These are phyloP conservation scores for Thalassophryne amazonica DNA, from an alignment of 2,797 vertebrate species.

Conservation along the genomic window DNA sequence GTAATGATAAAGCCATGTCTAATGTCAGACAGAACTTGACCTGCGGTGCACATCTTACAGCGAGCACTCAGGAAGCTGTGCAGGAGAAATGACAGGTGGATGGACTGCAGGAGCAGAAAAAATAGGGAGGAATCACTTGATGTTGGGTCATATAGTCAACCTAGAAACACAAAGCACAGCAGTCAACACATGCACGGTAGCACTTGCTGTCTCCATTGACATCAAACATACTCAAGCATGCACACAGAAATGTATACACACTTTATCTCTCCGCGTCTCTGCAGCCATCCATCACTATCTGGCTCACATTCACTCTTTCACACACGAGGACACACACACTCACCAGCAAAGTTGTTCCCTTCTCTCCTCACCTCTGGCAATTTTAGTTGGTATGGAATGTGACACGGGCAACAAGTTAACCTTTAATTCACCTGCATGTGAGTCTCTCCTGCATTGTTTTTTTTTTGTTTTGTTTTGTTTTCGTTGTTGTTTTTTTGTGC, in stretches of 20 bases:
- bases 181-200: background rate
- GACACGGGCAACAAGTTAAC: constrained; percentile 43
- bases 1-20: constrained; percentile 5
- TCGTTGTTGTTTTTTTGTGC: too few relatives aligned
- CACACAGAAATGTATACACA: background rate
- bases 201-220: background rate
- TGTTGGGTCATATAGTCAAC: constrained; percentile 32
- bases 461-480: too few relatives aligned
- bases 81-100: constrained; percentile 6
- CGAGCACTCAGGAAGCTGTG: background rate
- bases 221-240: background rate
- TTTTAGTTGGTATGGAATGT: constrained; percentile 27
- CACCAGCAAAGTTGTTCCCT: constrained; percentile 15
- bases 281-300: constrained; percentile 20
- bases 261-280: background rate
- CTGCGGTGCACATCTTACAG: constrained; percentile 8
- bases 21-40: constrained; percentile 21
- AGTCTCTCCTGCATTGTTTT: constrained; percentile 5
- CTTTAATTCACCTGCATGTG: constrained; percentile 39
- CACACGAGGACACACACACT: background rate
- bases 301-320: background rate
- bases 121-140: constrained; percentile 18
- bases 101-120: constrained; percentile 1
- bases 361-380: constrained; percentile 27
- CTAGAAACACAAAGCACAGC: background rate